These are phyloP conservation scores for Pogonomyrmex californicus DNA, from an alignment of 1,140 invertebrate species.

Conservation along the genomic window DNA sequence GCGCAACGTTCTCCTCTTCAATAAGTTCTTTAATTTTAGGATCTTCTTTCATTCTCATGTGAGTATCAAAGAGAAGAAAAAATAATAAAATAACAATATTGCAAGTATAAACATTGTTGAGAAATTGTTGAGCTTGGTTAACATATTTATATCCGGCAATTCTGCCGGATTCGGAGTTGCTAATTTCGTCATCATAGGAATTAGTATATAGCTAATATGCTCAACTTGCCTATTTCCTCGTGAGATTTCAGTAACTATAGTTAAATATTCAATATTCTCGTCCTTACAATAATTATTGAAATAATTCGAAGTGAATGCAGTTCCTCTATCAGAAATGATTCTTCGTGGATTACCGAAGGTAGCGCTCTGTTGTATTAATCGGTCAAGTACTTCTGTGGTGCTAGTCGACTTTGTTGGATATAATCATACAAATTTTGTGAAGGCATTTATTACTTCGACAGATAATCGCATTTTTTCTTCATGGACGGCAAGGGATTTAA, in stretches of 20 bases:
- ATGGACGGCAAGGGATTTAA: background rate
- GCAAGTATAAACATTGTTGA: too few relatives aligned
- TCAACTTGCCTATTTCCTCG: too few relatives aligned
- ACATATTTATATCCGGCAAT: too few relatives aligned
- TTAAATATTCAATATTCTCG: constrained; percentile 74
- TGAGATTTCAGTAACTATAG: background rate
- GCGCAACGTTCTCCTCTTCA: too few relatives aligned
- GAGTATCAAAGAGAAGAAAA: too few relatives aligned
- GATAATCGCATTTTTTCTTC: background rate
- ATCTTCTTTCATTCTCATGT: too few relatives aligned
- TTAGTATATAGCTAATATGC: too few relatives aligned
- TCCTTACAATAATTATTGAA: constrained; percentile 60
- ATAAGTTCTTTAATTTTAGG: too few relatives aligned
- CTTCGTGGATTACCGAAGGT: background rate
- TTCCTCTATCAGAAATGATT: constrained; percentile 12
- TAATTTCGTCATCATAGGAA: too few relatives aligned
- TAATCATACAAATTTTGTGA: constrained; percentile 3
- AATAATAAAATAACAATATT: too few relatives aligned
- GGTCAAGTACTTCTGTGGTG: background rate
- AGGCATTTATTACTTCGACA: constrained; percentile 11
- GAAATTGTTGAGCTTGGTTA: too few relatives aligned
- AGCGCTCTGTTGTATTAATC: background rate
- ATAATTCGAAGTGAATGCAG: background rate
- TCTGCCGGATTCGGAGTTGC: too few relatives aligned
- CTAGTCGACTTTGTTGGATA: background rate